Percentiles rank a stretch among this genome's conserved stretches.
phyloP scores from a whole-genome alignment of 1,140 invertebrate species.

The Ips nitidus region DNA sequence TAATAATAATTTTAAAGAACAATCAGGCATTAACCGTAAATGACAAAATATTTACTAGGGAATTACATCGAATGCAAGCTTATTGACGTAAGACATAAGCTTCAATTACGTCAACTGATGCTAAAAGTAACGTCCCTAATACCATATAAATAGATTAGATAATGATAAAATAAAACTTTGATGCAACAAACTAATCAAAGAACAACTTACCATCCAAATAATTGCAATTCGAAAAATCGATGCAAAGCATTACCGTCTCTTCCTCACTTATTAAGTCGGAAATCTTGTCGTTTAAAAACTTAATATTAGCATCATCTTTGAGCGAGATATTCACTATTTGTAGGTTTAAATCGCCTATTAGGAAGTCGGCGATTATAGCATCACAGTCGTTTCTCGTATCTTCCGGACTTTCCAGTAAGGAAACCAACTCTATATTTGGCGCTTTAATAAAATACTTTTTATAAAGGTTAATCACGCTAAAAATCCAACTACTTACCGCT shows the following conservation, averaged over 20 bases:
- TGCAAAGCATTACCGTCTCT: slow-evolving; percentile 40
- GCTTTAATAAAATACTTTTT: too few species aligned
- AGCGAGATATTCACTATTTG: slow-evolving; percentile 43
- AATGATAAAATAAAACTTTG: too few species aligned
- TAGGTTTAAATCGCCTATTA: slow-evolving; percentile 38
- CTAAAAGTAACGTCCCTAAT: too few species aligned
- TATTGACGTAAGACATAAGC: too few species aligned
- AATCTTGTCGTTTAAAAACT: slow-evolving; percentile 40
- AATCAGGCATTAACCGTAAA: too few species aligned
- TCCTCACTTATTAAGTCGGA: slow-evolving; percentile 39
- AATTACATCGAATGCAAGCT: too few species aligned
- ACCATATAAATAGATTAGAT: too few species aligned
- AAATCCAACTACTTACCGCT: slow-evolving; percentile 47
- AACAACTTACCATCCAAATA: slow-evolving; percentile 15
- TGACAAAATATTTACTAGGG: too few species aligned
- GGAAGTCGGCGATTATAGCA: slow-evolving; percentile 37
- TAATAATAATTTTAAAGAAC: too few species aligned
- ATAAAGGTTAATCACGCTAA: too few species aligned
- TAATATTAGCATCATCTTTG: slow-evolving; percentile 34
- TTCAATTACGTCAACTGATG: too few species aligned
- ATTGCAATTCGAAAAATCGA: slow-evolving; percentile 41
- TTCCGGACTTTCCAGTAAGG: slow-evolving; percentile 39
- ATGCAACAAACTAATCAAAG: too few species aligned
- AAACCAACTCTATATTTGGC: slow-evolving; percentile 38
- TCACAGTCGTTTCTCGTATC: slow-evolving; percentile 39